Evolutionary conservation across 2,888 invertebrate species (phyloP).

Genomic region (Hypselothyrea guttata): DNA sequence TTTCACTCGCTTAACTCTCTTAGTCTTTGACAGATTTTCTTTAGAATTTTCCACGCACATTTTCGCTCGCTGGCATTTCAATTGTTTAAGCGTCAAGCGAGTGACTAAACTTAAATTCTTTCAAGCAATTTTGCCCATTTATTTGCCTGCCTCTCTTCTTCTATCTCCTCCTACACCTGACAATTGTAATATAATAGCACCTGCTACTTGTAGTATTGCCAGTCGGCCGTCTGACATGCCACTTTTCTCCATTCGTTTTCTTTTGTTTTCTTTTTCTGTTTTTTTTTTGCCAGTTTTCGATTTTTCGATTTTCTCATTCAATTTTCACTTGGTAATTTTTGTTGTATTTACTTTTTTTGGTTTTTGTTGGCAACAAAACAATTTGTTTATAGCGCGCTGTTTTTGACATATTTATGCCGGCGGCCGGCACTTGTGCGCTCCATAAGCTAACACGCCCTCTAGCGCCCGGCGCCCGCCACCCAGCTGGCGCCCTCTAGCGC

Average conservation of each 20-base stretch:
- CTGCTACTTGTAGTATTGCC: conserved; percentile 22
- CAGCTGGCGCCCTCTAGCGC: conserved; percentile 17
- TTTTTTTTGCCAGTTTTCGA: conserved; percentile 27
- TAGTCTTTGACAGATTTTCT: too few species aligned
- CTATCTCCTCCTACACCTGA: neutral
- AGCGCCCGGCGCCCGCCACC: conserved; percentile 1
- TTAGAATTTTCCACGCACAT: conserved; percentile 5
- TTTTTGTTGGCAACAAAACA: conserved; percentile 60
- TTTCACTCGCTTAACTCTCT: too few species aligned
- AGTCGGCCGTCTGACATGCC: conserved; percentile 17
- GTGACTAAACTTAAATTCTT: conserved; percentile 46
- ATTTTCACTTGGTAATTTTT: conserved; percentile 59
- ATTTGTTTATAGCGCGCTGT: conserved; percentile 72
- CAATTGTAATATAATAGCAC: conserved; percentile 44
- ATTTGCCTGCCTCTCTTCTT: too few species aligned
- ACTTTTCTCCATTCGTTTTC: neutral
- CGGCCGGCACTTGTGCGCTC: conserved; percentile 56
- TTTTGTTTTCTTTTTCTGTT: conserved; percentile 2
- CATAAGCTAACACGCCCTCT: conserved; percentile 24
- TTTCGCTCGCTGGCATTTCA: conserved; percentile 30
- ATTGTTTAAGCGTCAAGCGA: neutral
- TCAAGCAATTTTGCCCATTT: conserved; percentile 18
- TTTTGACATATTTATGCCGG: conserved; percentile 77
- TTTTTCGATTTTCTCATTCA: conserved; percentile 42
- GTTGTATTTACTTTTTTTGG: conserved; percentile 7